A percentile compares a stretch with the other conserved stretches of the same genome.
Conservation (phyloP, 1,140 invertebrate species). For the Drosophila bocki region DNA sequence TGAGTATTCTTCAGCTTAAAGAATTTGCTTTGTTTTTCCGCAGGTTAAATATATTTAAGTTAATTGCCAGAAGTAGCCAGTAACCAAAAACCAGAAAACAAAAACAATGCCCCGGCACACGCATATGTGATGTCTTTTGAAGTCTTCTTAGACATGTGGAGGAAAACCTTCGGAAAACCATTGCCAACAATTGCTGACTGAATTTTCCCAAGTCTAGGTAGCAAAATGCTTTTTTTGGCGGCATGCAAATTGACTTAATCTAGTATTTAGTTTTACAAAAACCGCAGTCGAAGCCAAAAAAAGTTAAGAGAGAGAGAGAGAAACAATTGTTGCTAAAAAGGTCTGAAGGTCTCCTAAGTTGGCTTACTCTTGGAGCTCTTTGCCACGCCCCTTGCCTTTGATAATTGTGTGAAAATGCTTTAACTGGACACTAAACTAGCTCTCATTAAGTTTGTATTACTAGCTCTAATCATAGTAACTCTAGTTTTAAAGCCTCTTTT, state of each 20-base stretch:
- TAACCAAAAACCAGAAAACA: constrained; percentile 6
- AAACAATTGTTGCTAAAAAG: constrained; percentile 69
- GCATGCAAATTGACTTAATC: constrained; percentile 81
- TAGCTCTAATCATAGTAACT: constrained; percentile 46
- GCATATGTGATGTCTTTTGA: constrained; percentile 53
- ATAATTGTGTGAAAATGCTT: constrained; percentile 74
- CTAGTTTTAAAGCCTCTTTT: constrained; percentile 35
- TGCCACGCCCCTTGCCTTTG: constrained; percentile 60
- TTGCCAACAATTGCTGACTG: constrained; percentile 63
- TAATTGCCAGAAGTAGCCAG: constrained; percentile 50
- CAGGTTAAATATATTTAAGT: constrained; percentile 44
- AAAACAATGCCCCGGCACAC: constrained; percentile 55
- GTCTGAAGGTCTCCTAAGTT: constrained; percentile 49
- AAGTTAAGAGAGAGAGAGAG: constrained; percentile 7
- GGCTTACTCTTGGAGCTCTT: constrained; percentile 61
- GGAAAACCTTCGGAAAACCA: constrained; percentile 77
- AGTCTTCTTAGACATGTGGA: constrained; percentile 52
- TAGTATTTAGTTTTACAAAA: constrained; percentile 74
- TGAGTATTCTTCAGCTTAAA: constrained; percentile 22
- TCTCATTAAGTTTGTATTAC: constrained; percentile 52
- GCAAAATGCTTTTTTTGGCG: constrained; percentile 67
- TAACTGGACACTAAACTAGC: constrained; percentile 59
- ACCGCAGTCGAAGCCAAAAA: constrained; percentile 62
- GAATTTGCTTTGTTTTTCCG: constrained; percentile 29
- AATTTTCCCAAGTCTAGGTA: constrained; percentile 78